A percentile compares a stretch with the other conserved stretches of the same genome.
Conservation (phyloP, 1,140 invertebrate genomes). For the Drosophila ficusphila region DNA sequence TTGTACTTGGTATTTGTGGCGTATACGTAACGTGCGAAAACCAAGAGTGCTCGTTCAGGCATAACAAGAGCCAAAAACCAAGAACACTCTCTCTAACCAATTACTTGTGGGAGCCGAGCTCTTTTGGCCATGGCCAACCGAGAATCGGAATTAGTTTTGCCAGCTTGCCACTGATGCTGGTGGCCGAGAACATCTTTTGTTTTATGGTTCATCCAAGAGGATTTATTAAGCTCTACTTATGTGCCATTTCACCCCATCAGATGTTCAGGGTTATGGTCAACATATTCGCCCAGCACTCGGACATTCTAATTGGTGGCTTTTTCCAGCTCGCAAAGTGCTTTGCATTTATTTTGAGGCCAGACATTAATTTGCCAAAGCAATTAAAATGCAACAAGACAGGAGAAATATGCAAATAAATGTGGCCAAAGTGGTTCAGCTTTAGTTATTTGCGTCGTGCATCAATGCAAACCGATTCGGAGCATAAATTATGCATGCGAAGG, state of each 20-base stretch:
- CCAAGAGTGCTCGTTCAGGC: constrained; percentile 34
- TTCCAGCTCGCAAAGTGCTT: constrained; percentile 30
- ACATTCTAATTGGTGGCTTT: constrained; percentile 51
- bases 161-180: constrained; percentile 3
- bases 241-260: constrained; percentile 14
- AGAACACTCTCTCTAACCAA: constrained; percentile 19
- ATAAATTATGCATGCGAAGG: constrained; percentile 43
- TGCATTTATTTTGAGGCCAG: constrained; percentile 43
- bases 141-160: constrained; percentile 46
- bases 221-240: constrained; percentile 33
- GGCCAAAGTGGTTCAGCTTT: constrained; percentile 19
- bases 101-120: constrained; percentile 33
- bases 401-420: constrained; percentile 50
- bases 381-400: constrained; percentile 47
- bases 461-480: constrained; percentile 19
- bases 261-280: neutral
- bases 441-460: neutral
- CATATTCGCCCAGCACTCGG: constrained; percentile 3
- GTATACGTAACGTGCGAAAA: constrained; percentile 63
- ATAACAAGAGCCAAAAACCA: constrained; percentile 32
- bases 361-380: constrained; percentile 66
- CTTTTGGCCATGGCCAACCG: constrained; percentile 3
- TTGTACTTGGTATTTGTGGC: constrained; percentile 53
- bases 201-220: constrained; percentile 47
- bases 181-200: constrained; percentile 34